phyloP scores from a whole-genome alignment of 2,888 invertebrate genomes.

The Congeria kusceri region DNA sequence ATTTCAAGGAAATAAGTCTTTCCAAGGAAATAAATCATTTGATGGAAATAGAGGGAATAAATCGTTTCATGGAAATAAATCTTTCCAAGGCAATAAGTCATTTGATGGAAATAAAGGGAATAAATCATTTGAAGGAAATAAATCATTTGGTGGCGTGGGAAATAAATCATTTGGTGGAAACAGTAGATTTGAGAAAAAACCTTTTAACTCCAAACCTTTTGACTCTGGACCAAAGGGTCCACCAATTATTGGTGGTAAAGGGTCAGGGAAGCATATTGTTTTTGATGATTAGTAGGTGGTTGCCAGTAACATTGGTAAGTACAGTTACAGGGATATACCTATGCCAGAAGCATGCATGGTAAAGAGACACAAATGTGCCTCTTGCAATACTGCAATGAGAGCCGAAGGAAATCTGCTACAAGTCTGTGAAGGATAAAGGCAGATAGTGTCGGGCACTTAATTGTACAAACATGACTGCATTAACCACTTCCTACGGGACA shows the following conservation, averaged over 20 bases:
- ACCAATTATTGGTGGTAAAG: neutral
- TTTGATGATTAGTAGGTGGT: constrained; percentile 31
- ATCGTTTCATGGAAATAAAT: neutral
- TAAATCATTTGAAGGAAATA: neutral
- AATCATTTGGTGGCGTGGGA: neutral
- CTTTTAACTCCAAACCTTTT: constrained; percentile 2
- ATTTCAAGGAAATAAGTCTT: neutral
- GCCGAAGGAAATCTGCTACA: too few relatives aligned
- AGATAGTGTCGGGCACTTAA: too few relatives aligned
- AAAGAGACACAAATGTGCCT: too few relatives aligned
- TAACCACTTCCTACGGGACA: too few relatives aligned
- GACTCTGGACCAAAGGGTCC: neutral
- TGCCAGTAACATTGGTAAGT: too few relatives aligned
- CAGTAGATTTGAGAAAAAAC: constrained; percentile 5
- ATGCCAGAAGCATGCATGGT: too few relatives aligned
- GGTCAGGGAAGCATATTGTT: constrained; percentile 21
- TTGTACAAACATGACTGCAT: too few relatives aligned
- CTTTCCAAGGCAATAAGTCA: neutral
- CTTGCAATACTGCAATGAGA: too few relatives aligned
- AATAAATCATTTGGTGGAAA: constrained; percentile 1
- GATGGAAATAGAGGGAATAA: neutral
- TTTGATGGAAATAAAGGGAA: neutral
- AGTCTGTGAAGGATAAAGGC: too few relatives aligned
- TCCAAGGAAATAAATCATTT: neutral
- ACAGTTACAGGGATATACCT: too few relatives aligned